Base-by-base conservation (phyloP, 2,888 invertebrate species). In the Tenthredo distinguenda region DNA sequence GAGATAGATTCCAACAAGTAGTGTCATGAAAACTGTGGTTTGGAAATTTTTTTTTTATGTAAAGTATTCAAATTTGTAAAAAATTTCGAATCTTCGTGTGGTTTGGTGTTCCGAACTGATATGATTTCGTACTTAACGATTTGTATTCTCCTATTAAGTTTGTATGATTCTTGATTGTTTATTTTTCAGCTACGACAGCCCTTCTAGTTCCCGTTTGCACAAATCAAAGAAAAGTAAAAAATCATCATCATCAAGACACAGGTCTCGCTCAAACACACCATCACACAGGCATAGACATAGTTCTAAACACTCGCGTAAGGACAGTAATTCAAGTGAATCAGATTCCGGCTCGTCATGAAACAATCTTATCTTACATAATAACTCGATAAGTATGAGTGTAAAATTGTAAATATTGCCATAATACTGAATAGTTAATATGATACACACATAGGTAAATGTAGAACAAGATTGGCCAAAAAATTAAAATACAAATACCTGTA, bases 211-310 rank as follows among this genome's bases (percentile, higher is more conserved):
- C 0, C 91, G 92, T 65, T 91, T 91, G 6, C 92, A 93, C 85
- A 92, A 92, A 86, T 87, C 91, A 2, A 93, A 92, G 87, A 93
- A 93, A 85, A 93, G 90, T 85, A 93, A 92, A 88, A 93, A 93
- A 84, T 90, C 92, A 12, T 89, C 91, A 9, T 91, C 91, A 6
- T 91, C 92, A 2, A 91, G 91, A 68, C 92, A 93, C 82, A 90
- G 92, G 86, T 91, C 92, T n/a, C 91, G 91, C 37, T 93, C 93
- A 47, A 90, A 92, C 37, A 92, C 92, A 87, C 91, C 93, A 2
- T 88, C 89, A n/a, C 90, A 90, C 62, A 90, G 89, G 68, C 90
- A 92, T 76, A 90, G 90, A 21, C 87, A 91, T 15, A 88, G 88
- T 85, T 87, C 90, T 31, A 88, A 90, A 84, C 88, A 89, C 76